Evolutionary conservation across 2,113 vertebrate species (phyloP).

Genomic region (Sitta europaea): DNA sequence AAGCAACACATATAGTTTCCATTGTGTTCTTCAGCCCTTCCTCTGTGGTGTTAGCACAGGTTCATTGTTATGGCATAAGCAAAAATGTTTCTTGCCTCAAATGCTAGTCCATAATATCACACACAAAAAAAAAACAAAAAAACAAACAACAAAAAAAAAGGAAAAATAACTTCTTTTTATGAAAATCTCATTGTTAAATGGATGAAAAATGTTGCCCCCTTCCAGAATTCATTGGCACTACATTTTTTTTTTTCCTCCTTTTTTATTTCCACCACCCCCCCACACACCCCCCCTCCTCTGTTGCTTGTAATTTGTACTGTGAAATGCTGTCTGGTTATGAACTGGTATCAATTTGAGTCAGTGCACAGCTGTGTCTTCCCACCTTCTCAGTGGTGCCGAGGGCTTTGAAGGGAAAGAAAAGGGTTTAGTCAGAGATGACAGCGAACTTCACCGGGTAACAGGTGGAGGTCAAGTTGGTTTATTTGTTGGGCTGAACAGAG

Average conservation of each 20-base stretch:
- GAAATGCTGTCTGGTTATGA: conserved; percentile 49
- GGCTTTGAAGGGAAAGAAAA: conserved; percentile 66
- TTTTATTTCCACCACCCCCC: fast-evolving
- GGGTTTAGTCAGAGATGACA: conserved; percentile 62
- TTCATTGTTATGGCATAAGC: background rate
- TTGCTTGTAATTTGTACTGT: conserved; percentile 40
- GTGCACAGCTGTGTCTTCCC: conserved; percentile 43
- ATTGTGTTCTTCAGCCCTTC: background rate
- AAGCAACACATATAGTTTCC: conserved; percentile 4
- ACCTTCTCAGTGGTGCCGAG: conserved; percentile 37
- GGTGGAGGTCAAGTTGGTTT: conserved; percentile 78
- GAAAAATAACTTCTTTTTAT: background rate
- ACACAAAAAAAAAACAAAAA: background rate
- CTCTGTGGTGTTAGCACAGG: background rate
- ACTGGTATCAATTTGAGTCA: conserved; percentile 27
- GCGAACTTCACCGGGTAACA: conserved; percentile 63
- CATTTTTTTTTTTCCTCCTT: background rate
- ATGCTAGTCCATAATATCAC: background rate
- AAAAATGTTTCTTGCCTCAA: conserved; percentile 3
- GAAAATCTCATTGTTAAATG: conserved; percentile 40
- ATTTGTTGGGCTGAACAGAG: conserved; percentile 75
- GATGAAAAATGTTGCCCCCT: conserved; percentile 64
- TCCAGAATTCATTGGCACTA: conserved; percentile 52
- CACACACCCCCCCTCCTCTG: fast-evolving
- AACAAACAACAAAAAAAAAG: background rate